phyloP scores from a whole-genome alignment of 2,888 invertebrate genomes.

The Beris morrisii region DNA sequence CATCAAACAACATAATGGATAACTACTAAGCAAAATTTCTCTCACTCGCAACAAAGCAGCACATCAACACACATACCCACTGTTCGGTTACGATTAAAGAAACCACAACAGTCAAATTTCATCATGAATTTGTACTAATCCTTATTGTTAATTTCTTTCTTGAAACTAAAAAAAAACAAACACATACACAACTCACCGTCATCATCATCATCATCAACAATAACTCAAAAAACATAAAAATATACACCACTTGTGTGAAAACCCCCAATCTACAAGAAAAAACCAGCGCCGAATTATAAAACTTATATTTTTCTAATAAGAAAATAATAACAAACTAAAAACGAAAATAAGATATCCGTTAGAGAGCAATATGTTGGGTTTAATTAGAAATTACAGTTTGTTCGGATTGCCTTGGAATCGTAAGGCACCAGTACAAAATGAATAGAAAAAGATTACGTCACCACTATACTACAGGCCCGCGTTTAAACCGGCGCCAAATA shows the following conservation, averaged over 20 bases:
- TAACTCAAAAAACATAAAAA: no score
- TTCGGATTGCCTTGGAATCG: constrained; percentile 34
- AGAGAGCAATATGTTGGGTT: constrained; percentile 31
- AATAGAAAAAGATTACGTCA: constrained; percentile 43
- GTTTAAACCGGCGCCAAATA: constrained; percentile 37
- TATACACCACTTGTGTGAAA: no score
- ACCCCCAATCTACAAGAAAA: no score
- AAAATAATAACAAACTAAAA: no score
- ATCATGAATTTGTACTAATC: constrained; percentile 25
- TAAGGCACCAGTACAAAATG: constrained; percentile 48
- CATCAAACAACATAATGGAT: constrained; percentile 22
- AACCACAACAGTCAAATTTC: neutral
- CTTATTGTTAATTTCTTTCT: constrained; percentile 18
- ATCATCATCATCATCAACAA: neutral
- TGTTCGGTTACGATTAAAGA: constrained; percentile 16
- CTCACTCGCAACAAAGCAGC: constrained; percentile 9
- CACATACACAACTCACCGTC: neutral
- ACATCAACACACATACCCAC: constrained; percentile 10
- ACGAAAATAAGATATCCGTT: neutral
- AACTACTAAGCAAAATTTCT: constrained; percentile 12
- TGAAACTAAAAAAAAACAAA: constrained; percentile 13
- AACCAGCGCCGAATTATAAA: no score
- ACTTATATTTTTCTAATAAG: no score
- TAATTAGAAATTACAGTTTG: constrained; percentile 19
- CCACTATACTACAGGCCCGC: constrained; percentile 34